Evolutionary conservation across 2,888 invertebrate species (phyloP).

Genomic region (Anagyrus pseudococci): DNA sequence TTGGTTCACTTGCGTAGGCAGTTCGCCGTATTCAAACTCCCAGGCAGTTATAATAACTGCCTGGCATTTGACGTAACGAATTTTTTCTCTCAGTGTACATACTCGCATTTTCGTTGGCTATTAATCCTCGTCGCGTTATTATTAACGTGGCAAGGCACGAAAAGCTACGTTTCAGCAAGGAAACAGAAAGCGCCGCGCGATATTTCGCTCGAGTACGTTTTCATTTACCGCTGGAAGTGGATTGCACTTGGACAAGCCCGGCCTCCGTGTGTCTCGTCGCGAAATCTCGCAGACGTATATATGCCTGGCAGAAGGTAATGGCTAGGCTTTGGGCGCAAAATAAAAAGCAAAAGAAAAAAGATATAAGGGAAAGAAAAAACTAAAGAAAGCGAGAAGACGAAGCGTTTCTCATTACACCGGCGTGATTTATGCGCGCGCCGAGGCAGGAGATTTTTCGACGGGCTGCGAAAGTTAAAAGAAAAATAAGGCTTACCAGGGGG

Average conservation of each 20-base stretch:
- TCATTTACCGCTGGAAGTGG: constrained; percentile 21
- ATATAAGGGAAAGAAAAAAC: constrained; percentile 10
- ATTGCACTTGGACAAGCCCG: constrained; percentile 8
- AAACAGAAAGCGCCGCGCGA: background rate
- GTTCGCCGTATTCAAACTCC: no score
- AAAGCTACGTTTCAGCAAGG: background rate
- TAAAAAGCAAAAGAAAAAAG: constrained; percentile 1
- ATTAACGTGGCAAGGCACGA: background rate
- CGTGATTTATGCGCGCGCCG: constrained; percentile 59
- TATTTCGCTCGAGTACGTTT: constrained; percentile 4
- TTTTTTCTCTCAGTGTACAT: no score
- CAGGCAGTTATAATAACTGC: no score
- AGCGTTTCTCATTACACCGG: constrained; percentile 60
- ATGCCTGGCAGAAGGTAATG: constrained; percentile 1
- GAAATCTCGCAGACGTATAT: background rate
- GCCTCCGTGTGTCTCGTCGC: background rate
- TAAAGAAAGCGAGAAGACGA: constrained; percentile 51
- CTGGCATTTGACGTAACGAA: no score
- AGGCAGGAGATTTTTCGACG: constrained; percentile 56
- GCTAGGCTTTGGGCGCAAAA: background rate
- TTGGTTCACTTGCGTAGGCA: no score
- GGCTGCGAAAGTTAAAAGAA: constrained; percentile 60
- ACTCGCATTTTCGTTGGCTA: no score
- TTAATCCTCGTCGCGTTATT: no score
- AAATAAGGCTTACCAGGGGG: constrained; percentile 61